phyloP scores from a whole-genome alignment of 37 sponge, comb jelly and placozoan genomes.

The Beroe ovata region DNA sequence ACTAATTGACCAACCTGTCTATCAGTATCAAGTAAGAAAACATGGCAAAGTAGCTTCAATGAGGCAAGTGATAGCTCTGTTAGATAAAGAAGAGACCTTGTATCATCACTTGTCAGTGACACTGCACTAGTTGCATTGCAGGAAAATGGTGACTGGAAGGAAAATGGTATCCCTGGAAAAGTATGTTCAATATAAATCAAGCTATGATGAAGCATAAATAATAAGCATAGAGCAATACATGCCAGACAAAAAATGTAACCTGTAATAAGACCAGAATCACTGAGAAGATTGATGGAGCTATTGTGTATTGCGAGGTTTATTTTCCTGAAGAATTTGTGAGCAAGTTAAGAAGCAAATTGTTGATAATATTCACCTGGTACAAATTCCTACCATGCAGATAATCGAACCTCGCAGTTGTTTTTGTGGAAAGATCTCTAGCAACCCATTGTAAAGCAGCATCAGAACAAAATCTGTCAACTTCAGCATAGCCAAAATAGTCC shows the following conservation, averaged over 20 bases:
- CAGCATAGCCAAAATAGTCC: not conserved
- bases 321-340: constrained; percentile 1
- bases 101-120: too few species aligned
- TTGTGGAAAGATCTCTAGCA: not conserved
- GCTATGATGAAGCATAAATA: too few species aligned
- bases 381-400: not conserved
- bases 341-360: too few species aligned
- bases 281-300: constrained; percentile 7
- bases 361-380: too few species aligned
- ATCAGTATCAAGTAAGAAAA: not conserved
- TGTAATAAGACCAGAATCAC: constrained; percentile 8
- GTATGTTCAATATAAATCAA: too few species aligned
- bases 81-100: constrained; percentile 2
- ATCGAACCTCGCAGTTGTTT: not conserved
- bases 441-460: constrained; percentile 19
- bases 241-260: not conserved
- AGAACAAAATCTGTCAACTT: constrained; percentile 4
- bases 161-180: constrained; percentile 35
- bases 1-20: not conserved
- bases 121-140: not conserved
- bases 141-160: constrained; percentile 52
- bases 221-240: too few species aligned
- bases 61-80: not conserved
- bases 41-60: constrained; percentile 6
- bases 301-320: constrained; percentile 18